Conservation (phyloP, 2,888 invertebrate species). For the Panzeria rudis region DNA sequence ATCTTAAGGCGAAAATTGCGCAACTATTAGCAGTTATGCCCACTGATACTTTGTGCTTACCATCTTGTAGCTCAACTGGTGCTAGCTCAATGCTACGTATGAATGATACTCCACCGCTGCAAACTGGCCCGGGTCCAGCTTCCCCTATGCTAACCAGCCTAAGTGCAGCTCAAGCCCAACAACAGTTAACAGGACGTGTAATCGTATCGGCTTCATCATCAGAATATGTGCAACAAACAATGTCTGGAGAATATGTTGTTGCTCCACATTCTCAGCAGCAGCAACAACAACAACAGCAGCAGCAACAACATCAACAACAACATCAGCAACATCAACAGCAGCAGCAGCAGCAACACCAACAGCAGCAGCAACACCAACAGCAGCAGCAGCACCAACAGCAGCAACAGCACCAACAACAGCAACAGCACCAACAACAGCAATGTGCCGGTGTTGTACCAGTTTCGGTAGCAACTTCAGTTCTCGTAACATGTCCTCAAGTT, state of each 20-base stretch:
- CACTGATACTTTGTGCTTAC: conserved; percentile 86
- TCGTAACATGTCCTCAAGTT: conserved; percentile 74
- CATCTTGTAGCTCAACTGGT: conserved; percentile 85
- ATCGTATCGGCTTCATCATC: conserved; percentile 71
- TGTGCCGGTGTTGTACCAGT: conserved; percentile 77
- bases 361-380: conserved; percentile 74
- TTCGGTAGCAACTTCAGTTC: conserved; percentile 78
- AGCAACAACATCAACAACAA: conserved; percentile 75
- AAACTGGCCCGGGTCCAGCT: conserved; percentile 80
- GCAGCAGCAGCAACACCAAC: conserved; percentile 74
- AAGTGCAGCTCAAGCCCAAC: conserved; percentile 75
- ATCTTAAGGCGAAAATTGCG: conserved; percentile 94
- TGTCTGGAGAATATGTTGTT: conserved; percentile 70
- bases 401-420: conserved; percentile 73
- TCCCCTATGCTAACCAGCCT: conserved; percentile 83
- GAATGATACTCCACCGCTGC: conserved; percentile 84
- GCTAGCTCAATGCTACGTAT: conserved; percentile 86
- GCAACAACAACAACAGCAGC: conserved; percentile 75
- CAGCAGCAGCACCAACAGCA: conserved; percentile 76
- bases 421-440: conserved; percentile 74
- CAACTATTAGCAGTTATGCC: conserved; percentile 96
- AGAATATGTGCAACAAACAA: conserved; percentile 76
- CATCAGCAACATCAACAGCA: conserved; percentile 75
- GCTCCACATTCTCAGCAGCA: conserved; percentile 73
- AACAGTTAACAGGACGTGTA: conserved; percentile 73